phyloP scores from a whole-genome alignment of 1,140 invertebrate species.

The Eupristina koningsbergeri region DNA sequence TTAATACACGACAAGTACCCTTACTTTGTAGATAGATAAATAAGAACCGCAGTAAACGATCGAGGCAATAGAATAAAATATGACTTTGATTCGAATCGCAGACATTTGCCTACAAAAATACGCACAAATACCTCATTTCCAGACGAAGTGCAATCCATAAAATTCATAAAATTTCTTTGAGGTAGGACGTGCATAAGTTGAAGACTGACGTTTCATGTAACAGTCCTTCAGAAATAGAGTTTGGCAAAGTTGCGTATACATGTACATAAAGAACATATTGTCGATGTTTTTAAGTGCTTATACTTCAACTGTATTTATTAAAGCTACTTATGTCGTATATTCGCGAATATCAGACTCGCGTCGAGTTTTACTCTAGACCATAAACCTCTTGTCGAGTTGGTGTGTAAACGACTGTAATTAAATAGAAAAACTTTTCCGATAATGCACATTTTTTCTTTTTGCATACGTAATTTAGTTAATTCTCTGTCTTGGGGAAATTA shows the following conservation, averaged over 20 bases:
- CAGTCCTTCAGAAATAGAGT: constrained; percentile 13
- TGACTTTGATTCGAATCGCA: not conserved
- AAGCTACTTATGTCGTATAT: constrained; percentile 10
- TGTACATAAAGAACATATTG: constrained; percentile 9
- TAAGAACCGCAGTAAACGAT: constrained; percentile 2
- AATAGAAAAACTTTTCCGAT: not conserved
- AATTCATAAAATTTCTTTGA: constrained; percentile 38
- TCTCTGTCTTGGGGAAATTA: not conserved
- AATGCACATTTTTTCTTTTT: not conserved
- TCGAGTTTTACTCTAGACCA: not conserved
- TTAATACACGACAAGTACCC: not conserved
- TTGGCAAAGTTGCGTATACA: not conserved
- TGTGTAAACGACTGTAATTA: not conserved
- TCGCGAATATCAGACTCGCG: not conserved
- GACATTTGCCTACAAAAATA: constrained; percentile 9
- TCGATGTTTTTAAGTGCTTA: constrained; percentile 30
- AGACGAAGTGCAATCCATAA: constrained; percentile 13
- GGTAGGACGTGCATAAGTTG: not conserved
- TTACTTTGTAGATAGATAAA: constrained; percentile 5
- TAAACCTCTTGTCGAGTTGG: not conserved
- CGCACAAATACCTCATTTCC: constrained; percentile 28
- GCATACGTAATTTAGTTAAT: not conserved
- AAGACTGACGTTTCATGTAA: constrained; percentile 16
- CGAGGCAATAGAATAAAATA: constrained; percentile 1
- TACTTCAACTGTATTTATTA: constrained; percentile 17